Base-by-base conservation (phyloP, 2,113 vertebrate genomes). In the Macrotis lagotis region DNA sequence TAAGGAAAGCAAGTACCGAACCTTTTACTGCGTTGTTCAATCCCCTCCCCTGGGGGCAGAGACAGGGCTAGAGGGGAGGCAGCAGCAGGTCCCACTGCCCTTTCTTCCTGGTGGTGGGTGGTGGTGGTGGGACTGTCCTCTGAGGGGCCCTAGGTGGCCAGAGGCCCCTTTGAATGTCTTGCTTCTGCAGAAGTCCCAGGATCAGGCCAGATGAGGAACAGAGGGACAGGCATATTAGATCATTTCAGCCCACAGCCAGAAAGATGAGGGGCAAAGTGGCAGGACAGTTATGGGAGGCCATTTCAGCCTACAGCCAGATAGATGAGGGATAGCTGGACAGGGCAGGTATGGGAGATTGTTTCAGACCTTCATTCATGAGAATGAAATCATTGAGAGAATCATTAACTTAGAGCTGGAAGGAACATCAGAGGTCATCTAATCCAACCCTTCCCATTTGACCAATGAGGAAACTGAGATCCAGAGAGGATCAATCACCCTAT, bases 1-100 rank as follows among this genome's bases (percentile, higher is more conserved):
- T 99, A 99, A 99, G 99, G 99, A 99, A 99, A 99, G 99, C 99
- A 99, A 99, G 99, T 99, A 99, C 99, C 99, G 98, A 99, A 98
- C 98, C 98, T 99, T 99, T 99, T 99, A 98, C 98, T 99, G 99
- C 97, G 98, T 99, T 99, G 96, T 96, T 97, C 92, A 0, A 0
- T 1, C 92, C 96, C 90, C 48, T 93, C 48, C 95, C 93, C 25
- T 19, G 50, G 59, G 94, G 95, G 91, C 92, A 89, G 93, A 94
- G 19, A 90, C 93, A 8, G n/a, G 48, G 90, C 94, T 49, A 92
- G 28, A 37, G 90, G n/a, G 48, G n/a, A 55, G 51, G 92, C 25
- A 92, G 90, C 9, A 8, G 88, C 59, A 91, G 95, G 92, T 55
- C 93, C 37, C 53, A 91, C 88, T 28, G 66, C 94, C 44, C 90